A percentile compares a stretch with the other conserved stretches of the same genome.
phyloP scores from a whole-genome alignment of 2,888 invertebrate genomes.

The Polietes domitor region DNA sequence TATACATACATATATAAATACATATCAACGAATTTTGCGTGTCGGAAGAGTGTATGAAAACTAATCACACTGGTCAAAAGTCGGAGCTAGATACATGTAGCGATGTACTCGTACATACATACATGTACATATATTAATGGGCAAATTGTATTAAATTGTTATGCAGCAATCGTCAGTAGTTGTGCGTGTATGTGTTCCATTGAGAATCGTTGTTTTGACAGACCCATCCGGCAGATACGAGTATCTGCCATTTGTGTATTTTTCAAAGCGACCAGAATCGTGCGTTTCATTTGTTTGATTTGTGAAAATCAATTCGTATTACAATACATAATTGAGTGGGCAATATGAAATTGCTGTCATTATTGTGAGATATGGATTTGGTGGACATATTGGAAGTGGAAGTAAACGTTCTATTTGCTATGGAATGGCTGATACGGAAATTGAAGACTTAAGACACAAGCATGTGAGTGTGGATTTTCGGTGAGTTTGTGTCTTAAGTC shows the following conservation, averaged over 20 bases:
- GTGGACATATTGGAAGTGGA: neutral
- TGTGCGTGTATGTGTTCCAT: neutral
- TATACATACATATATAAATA: too few species aligned
- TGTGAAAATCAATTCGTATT: neutral
- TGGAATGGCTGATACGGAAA: constrained; percentile 22
- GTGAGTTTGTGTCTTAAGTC: constrained; percentile 8
- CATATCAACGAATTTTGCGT: too few species aligned
- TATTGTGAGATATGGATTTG: neutral
- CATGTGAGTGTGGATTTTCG: neutral
- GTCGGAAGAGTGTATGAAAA: too few species aligned
- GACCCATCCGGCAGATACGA: neutral
- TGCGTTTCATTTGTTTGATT: neutral
- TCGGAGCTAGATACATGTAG: too few species aligned
- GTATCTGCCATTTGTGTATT: neutral
- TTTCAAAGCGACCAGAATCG: neutral
- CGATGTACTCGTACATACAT: too few species aligned
- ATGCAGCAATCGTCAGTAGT: too few species aligned
- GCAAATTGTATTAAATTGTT: too few species aligned
- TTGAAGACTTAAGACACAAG: constrained; percentile 4
- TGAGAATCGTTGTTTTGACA: neutral
- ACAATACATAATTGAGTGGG: neutral
- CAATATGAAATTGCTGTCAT: neutral
- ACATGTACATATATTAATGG: too few species aligned
- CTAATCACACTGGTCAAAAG: too few species aligned
- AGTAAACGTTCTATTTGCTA: neutral